These are phyloP conservation scores for Pyrgilauda ruficollis DNA, from an alignment of 2,113 vertebrate genomes.

Conservation along the genomic window DNA sequence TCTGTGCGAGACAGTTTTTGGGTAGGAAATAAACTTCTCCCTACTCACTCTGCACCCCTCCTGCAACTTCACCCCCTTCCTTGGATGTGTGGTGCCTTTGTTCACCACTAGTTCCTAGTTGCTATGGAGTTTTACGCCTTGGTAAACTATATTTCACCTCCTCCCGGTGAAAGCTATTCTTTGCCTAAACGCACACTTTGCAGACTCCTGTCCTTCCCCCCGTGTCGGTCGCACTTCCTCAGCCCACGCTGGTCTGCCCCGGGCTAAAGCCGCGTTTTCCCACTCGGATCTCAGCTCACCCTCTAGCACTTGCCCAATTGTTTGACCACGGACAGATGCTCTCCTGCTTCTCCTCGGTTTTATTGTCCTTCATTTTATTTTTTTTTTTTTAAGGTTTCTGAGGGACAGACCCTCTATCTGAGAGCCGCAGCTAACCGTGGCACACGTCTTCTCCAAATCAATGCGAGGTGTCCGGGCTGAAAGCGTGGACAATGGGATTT, in stretches of 20 bases:
- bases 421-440: conserved; percentile 21
- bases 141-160: conserved; percentile 50
- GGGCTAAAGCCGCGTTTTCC: neutral
- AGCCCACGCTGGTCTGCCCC: neutral
- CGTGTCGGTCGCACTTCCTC: neutral
- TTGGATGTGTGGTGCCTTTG: neutral
- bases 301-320: conserved; percentile 22
- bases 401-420: neutral
- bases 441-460: conserved; percentile 60
- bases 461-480: conserved; percentile 11
- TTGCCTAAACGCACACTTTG: neutral
- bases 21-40: neutral
- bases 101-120: conserved; percentile 31
- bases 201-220: neutral
- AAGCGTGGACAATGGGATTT: conserved; percentile 61
- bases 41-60: neutral
- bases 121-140: conserved; percentile 54
- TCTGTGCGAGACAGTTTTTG: neutral
- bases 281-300: neutral
- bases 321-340: conserved; percentile 39
- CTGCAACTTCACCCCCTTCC: neutral
- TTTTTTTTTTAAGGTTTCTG: neutral
- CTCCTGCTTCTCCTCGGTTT: neutral
- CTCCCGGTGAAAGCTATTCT: conserved; percentile 26
- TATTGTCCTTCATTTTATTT: neutral